phyloP scores from a whole-genome alignment of 2,797 vertebrate species.

The Otolemur crassicaudatus region DNA sequence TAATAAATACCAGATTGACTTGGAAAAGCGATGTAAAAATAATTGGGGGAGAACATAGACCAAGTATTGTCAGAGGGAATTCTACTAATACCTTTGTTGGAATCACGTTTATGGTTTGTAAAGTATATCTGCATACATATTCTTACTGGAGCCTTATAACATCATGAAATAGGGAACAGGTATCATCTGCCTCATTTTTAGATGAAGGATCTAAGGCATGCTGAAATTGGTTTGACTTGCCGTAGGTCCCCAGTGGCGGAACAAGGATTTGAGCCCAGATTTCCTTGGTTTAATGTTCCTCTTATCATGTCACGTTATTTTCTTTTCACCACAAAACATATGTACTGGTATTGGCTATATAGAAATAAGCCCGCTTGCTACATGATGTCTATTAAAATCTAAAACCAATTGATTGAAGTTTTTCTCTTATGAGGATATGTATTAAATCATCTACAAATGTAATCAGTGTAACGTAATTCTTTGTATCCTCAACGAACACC shows the following conservation, averaged over 20 bases:
- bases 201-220: not conserved
- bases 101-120: not conserved
- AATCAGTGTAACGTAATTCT: too few relatives aligned
- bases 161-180: not conserved
- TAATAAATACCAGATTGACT: slow-evolving; percentile 32
- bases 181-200: not conserved
- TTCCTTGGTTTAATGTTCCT: not conserved
- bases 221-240: not conserved
- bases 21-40: slow-evolving; percentile 49
- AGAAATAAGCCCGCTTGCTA: not conserved
- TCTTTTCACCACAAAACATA: not conserved
- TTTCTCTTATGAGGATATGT: too few relatives aligned
- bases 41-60: slow-evolving; percentile 20
- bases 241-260: not conserved
- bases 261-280: not conserved
- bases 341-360: not conserved
- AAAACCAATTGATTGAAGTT: not conserved
- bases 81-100: not conserved
- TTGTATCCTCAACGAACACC: too few relatives aligned
- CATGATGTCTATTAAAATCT: not conserved
- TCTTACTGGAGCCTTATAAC: not conserved
- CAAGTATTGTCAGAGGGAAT: not conserved
- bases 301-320: not conserved
- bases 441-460: too few relatives aligned
- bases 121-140: not conserved